These are phyloP conservation scores for Caenorhabditis afra DNA, from an alignment of 2,888 invertebrate species.

Conservation along the genomic window DNA sequence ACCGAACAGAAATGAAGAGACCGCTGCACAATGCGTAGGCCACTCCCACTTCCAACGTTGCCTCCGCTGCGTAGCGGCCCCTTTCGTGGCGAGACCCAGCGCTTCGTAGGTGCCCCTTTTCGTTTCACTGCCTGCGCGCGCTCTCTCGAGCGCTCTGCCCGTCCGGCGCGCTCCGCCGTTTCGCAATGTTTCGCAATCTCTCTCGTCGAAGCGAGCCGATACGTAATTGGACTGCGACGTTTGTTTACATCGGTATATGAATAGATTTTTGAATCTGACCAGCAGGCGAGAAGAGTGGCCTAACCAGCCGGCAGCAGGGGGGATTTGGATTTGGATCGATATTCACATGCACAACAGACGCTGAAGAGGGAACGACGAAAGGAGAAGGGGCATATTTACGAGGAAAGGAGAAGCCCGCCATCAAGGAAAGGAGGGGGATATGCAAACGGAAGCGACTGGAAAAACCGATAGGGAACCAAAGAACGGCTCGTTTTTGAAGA, in stretches of 20 bases:
- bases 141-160: conserved; percentile 2
- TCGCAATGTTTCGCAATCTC: conserved; percentile 45
- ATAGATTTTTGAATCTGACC: conserved; percentile 40
- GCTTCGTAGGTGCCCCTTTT: conserved; percentile 39
- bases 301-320: background rate
- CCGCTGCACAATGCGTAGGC: conserved; percentile 4
- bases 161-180: conserved; percentile 22
- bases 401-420: background rate
- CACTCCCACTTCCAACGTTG: background rate
- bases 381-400: background rate
- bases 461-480: background rate
- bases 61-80: conserved; percentile 30
- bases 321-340: background rate
- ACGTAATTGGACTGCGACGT: conserved; percentile 38
- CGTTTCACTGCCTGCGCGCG: conserved; percentile 10
- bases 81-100: conserved; percentile 43
- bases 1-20: conserved; percentile 33
- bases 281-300: conserved; percentile 9
- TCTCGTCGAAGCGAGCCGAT: conserved; percentile 22
- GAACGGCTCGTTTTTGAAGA: too few species aligned
- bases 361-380: background rate
- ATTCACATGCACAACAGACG: background rate
- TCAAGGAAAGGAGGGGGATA: background rate
- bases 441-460: background rate
- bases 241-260: conserved; percentile 53